These are phyloP conservation scores for Diadumene lineata DNA, from an alignment of 92 coral and sea anemone genomes.

Conservation along the genomic window DNA sequence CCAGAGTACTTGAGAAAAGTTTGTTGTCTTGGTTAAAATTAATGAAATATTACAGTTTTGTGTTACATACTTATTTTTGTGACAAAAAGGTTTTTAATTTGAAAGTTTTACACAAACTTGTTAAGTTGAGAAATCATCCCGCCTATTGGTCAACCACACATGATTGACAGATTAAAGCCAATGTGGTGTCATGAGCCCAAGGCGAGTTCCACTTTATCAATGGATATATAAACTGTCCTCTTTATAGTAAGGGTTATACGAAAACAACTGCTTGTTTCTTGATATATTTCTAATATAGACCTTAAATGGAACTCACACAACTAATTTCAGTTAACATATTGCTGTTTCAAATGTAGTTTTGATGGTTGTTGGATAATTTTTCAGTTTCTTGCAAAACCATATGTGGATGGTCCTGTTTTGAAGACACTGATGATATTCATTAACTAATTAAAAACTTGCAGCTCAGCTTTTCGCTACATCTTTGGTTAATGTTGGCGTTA, in stretches of 20 bases:
- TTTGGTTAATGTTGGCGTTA: too few relatives aligned
- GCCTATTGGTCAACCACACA: constrained; percentile 8
- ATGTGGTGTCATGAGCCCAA: constrained; percentile 31
- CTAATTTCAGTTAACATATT: too few relatives aligned
- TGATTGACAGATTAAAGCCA: constrained; percentile 42
- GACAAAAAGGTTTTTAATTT: background rate
- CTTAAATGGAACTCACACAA: too few relatives aligned
- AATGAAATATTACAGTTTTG: too few relatives aligned
- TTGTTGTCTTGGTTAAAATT: too few relatives aligned
- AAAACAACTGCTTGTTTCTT: background rate
- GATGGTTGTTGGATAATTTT: too few relatives aligned
- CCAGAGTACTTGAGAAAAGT: too few relatives aligned
- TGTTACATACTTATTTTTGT: too few relatives aligned
- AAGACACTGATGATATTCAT: constrained; percentile 23
- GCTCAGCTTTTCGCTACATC: background rate
- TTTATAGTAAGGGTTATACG: constrained; percentile 13
- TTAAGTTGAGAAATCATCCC: constrained; percentile 11
- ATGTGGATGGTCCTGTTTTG: background rate
- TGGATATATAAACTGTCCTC: constrained; percentile 39
- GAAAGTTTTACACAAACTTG: background rate
- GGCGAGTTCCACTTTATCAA: constrained; percentile 24
- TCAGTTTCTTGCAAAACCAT: too few relatives aligned
- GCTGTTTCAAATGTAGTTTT: too few relatives aligned
- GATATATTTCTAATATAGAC: background rate
- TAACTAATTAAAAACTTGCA: constrained; percentile 41